Conservation (phyloP, 2,113 vertebrate genomes). For the Trachemys scripta region DNA sequence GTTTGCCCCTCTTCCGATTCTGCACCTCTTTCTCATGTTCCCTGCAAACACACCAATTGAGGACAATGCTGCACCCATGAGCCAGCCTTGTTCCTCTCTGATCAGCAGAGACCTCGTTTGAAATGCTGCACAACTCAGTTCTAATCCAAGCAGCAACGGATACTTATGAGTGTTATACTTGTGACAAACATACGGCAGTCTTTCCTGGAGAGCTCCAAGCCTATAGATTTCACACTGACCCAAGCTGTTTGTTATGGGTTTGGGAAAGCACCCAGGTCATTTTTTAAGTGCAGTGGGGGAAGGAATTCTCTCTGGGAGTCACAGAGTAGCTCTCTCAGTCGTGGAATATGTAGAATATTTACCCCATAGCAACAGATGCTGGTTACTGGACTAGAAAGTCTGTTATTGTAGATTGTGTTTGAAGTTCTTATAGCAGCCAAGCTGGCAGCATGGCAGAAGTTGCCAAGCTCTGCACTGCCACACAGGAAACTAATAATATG, state of each 20-base stretch:
- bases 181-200: no score
- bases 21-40: slow-evolving; percentile 95
- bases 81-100: not conserved
- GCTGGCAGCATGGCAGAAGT: not conserved
- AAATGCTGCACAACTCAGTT: not conserved
- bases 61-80: rapidly evolving
- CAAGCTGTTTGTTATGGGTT: no score
- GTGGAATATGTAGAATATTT: not conserved
- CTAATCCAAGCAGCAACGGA: rapidly evolving
- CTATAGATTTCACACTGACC: no score
- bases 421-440: not conserved
- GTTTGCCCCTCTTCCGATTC: slow-evolving; percentile 90
- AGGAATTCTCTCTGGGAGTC: not conserved
- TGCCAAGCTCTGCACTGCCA: not conserved
- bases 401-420: no score
- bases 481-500: not conserved
- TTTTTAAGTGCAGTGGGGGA: not conserved
- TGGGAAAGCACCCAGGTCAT: not conserved
- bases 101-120: rapidly evolving
- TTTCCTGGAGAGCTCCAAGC: not conserved
- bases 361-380: not conserved
- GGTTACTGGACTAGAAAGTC: not conserved
- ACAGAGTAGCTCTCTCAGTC: not conserved
- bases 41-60: slow-evolving; percentile 72
- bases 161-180: not conserved